These are phyloP conservation scores for Gymnodraco acuticeps DNA, from an alignment of 2,797 vertebrate species.

Conservation along the genomic window DNA sequence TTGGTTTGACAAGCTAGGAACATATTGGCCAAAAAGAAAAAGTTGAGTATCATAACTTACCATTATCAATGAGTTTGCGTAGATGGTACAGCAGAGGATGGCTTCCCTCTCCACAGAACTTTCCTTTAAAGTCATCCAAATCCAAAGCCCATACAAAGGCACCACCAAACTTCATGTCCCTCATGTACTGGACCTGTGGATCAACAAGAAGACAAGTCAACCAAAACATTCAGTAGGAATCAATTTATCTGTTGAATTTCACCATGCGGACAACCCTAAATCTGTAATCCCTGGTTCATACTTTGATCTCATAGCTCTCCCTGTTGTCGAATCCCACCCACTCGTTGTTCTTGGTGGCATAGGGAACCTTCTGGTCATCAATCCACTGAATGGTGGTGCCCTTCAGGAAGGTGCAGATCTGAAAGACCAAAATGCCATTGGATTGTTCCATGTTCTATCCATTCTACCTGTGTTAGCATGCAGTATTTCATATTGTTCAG, in stretches of 20 bases:
- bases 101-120: slow-evolving; percentile 77
- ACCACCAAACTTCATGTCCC: slow-evolving; percentile 78
- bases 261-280: not conserved
- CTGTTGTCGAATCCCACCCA: slow-evolving; percentile 91
- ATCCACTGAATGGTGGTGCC: slow-evolving; percentile 82
- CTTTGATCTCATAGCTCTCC: slow-evolving; percentile 88
- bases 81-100: slow-evolving; percentile 79
- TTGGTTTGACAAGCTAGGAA: not conserved
- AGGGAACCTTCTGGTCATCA: slow-evolving; percentile 87
- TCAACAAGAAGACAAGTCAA: not conserved
- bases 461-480: not conserved
- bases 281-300: slow-evolving; percentile 57
- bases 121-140: slow-evolving; percentile 82
- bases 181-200: slow-evolving; percentile 74
- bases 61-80: slow-evolving; percentile 63
- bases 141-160: slow-evolving; percentile 84
- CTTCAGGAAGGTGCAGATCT: slow-evolving; percentile 85
- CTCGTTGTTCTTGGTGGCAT: slow-evolving; percentile 82
- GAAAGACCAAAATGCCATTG: slow-evolving; percentile 1
- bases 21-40: not conserved
- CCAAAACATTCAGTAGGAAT: not conserved
- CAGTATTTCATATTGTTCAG: not conserved
- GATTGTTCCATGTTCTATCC: not conserved
- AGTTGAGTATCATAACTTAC: slow-evolving; percentile 43
- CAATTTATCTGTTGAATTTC: not conserved